Conservation (phyloP, 1,140 invertebrate species). For the Andrena cerasifolii region DNA sequence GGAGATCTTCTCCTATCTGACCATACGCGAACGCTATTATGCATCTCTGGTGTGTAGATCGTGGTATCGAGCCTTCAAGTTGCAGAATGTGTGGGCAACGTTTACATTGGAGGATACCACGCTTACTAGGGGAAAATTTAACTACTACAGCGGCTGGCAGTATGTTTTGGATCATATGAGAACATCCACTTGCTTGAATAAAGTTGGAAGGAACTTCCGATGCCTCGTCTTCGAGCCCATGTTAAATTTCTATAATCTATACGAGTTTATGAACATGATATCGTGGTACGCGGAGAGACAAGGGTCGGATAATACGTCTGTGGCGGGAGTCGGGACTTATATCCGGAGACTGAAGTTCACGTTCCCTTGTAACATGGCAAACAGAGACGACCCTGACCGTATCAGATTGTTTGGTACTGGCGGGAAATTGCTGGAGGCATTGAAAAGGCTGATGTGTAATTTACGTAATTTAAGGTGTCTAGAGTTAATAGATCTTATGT, state of each 20-base stretch:
- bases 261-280: conserved; percentile 92
- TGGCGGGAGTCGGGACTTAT: conserved; percentile 83
- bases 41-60: conserved; percentile 88
- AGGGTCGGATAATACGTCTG: conserved; percentile 69
- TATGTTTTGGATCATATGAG: conserved; percentile 90
- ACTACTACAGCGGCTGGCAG: conserved; percentile 93
- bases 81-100: conserved; percentile 88
- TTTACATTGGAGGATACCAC: conserved; percentile 89
- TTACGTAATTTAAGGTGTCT: conserved; percentile 86
- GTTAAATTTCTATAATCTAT: conserved; percentile 92
- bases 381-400: conserved; percentile 83
- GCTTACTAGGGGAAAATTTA: conserved; percentile 89
- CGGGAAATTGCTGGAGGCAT: conserved; percentile 86
- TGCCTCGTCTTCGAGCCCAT: conserved; percentile 88
- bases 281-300: conserved; percentile 87
- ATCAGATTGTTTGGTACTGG: conserved; percentile 89
- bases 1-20: conserved; percentile 88
- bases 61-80: conserved; percentile 89
- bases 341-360: conserved; percentile 88
- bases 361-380: conserved; percentile 90
- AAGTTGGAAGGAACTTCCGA: conserved; percentile 87
- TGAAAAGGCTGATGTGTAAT: conserved; percentile 88
- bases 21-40: conserved; percentile 87
- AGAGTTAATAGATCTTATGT: conserved; percentile 89
- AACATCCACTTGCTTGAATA: conserved; percentile 88